Evolutionary conservation across 2,113 vertebrate species (phyloP).

Genomic region (Paedocypris sp.): DNA sequence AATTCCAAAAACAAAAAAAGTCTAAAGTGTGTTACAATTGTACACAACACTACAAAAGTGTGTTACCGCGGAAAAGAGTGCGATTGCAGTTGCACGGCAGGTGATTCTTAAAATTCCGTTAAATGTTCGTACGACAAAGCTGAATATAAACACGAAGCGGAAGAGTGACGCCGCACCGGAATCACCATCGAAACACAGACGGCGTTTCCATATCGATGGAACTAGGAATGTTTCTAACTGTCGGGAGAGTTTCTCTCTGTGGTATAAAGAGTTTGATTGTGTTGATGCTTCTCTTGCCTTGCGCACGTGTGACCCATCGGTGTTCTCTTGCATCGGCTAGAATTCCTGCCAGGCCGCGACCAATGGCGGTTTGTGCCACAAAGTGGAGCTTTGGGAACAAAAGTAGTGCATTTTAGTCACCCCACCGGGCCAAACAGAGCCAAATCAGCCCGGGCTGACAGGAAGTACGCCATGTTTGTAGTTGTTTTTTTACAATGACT

Average conservation of each 20-base stretch:
- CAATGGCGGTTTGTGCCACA: constrained; percentile 47
- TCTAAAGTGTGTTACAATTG: constrained; percentile 37
- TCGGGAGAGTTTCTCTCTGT: constrained; percentile 49
- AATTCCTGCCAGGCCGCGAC: constrained; percentile 44
- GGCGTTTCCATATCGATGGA: constrained; percentile 45
- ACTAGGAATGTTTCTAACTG: constrained; percentile 56
- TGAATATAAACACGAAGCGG: constrained; percentile 48
- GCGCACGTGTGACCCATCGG: background rate
- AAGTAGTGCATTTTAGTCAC: constrained; percentile 49
- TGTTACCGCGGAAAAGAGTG: constrained; percentile 46
- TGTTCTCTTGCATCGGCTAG: no score
- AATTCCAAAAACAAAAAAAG: constrained; percentile 28
- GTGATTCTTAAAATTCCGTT: constrained; percentile 45
- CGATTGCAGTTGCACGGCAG: constrained; percentile 56
- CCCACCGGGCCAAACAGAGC: constrained; percentile 47
- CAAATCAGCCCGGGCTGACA: constrained; percentile 36
- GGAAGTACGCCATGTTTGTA: constrained; percentile 43
- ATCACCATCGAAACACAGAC: constrained; percentile 46
- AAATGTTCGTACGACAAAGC: constrained; percentile 41
- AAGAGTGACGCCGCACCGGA: constrained; percentile 48
- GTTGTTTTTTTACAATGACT: constrained; percentile 43
- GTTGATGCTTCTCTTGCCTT: background rate
- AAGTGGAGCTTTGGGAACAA: constrained; percentile 44
- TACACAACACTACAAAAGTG: constrained; percentile 43
- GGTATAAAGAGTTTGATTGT: constrained; percentile 40